These are phyloP conservation scores for Noctua comes DNA, from an alignment of 2,888 invertebrate genomes.

Conservation along the genomic window DNA sequence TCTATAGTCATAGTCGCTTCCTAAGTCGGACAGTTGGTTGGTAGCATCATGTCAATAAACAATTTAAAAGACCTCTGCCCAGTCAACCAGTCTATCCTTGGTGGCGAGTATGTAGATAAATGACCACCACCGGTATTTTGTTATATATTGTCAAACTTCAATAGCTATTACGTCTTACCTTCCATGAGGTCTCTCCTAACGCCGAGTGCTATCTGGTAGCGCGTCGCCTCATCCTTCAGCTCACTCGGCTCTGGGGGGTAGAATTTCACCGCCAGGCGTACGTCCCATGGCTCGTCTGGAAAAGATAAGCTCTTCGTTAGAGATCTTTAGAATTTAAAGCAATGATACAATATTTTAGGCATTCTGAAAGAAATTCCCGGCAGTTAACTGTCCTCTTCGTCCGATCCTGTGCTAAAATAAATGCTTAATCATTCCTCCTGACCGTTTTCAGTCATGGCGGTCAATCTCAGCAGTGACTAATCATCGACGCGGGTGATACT, in stretches of 20 bases:
- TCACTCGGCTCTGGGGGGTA: conserved; percentile 99
- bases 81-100: not conserved
- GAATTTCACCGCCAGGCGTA: conserved; percentile 99
- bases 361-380: not conserved
- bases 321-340: not conserved
- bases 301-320: conserved; percentile 33
- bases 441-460: not conserved
- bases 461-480: not conserved
- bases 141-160: too few relatives aligned
- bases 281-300: conserved; percentile 97
- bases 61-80: not conserved
- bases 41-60: not conserved
- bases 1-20: not conserved
- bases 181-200: conserved; percentile 93
- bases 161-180: conserved; percentile 90
- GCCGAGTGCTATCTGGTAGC: conserved; percentile 98
- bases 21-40: not conserved
- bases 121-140: too few relatives aligned
- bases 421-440: not conserved
- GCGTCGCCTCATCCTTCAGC: conserved; percentile 96
- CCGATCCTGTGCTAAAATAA: not conserved
- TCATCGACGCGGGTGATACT: not conserved
- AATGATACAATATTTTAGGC: too few relatives aligned
- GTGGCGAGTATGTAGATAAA: not conserved
- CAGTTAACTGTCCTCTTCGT: not conserved